phyloP scores from a whole-genome alignment of 2,888 invertebrate genomes.

The Rhimphoctona megacephalus region DNA sequence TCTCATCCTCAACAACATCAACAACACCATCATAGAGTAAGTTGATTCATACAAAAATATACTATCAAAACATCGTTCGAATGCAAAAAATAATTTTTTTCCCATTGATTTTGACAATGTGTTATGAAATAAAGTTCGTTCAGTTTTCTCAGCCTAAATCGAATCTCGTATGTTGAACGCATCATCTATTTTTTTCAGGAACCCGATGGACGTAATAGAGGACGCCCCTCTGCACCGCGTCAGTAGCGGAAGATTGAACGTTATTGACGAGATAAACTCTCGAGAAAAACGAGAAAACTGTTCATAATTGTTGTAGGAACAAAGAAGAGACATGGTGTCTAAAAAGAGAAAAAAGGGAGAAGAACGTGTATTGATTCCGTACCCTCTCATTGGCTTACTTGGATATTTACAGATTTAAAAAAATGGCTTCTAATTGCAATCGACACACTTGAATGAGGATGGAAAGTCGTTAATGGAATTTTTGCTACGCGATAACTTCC shows the following conservation, averaged over 20 bases:
- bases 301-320: conserved; percentile 65
- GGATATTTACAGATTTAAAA: conserved; percentile 49
- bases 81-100: neutral
- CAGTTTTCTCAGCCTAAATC: neutral
- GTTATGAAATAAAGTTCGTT: neutral
- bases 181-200: conserved; percentile 73
- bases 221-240: conserved; percentile 79
- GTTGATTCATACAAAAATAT: conserved; percentile 47
- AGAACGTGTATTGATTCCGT: conserved; percentile 74
- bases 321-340: conserved; percentile 72
- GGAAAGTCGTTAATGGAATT: conserved; percentile 19
- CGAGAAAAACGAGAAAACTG: conserved; percentile 67
- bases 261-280: conserved; percentile 69
- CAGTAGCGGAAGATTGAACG: conserved; percentile 81
- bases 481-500: conserved; percentile 13
- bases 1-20: conserved; percentile 76
- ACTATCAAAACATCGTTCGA: neutral
- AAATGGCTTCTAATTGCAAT: conserved; percentile 65
- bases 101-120: neutral
- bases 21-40: conserved; percentile 82
- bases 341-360: conserved; percentile 70
- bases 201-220: conserved; percentile 81
- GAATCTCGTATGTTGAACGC: neutral
- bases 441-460: conserved; percentile 19
- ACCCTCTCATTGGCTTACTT: conserved; percentile 48